A percentile compares a stretch with the other conserved stretches of the same genome.
phyloP scores from a whole-genome alignment of 2,888 invertebrate genomes.

The Parnassius apollo region DNA sequence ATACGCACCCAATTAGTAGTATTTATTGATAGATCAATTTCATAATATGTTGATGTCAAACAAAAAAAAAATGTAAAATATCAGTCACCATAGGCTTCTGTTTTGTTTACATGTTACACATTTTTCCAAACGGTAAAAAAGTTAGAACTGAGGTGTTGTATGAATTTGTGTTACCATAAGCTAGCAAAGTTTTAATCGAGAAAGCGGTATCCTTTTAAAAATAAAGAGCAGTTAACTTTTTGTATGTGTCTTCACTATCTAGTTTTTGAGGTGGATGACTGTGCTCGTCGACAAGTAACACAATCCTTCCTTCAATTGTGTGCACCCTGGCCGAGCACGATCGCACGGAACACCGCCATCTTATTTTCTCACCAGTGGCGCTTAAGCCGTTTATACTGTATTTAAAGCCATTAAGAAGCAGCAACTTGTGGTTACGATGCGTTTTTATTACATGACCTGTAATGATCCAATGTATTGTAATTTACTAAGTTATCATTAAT shows the following conservation, averaged over 20 bases:
- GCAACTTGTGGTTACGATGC: slow-evolving; percentile 33
- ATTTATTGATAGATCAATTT: too few species aligned
- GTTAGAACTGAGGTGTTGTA: too few species aligned
- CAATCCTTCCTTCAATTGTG: slow-evolving; percentile 30
- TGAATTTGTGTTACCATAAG: too few species aligned
- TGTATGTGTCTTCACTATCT: slow-evolving; percentile 3
- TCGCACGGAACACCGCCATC: slow-evolving; percentile 49
- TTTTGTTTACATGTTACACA: too few species aligned
- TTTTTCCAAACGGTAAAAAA: too few species aligned
- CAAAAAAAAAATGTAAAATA: too few species aligned
- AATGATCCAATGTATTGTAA: neutral
- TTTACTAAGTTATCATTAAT: neutral
- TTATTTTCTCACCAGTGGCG: slow-evolving; percentile 34
- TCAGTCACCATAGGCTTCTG: too few species aligned
- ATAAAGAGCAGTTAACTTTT: too few species aligned
- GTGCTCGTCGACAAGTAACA: slow-evolving; percentile 32
- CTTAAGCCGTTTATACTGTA: neutral
- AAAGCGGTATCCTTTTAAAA: too few species aligned
- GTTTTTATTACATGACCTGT: slow-evolving; percentile 9
- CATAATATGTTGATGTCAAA: too few species aligned
- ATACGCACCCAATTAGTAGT: too few species aligned
- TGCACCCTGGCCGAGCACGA: slow-evolving; percentile 44
- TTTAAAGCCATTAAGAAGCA: slow-evolving; percentile 33
- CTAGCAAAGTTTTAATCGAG: too few species aligned
- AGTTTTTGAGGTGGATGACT: slow-evolving; percentile 28